Evolutionary conservation across 2,113 vertebrate genomes (phyloP).

Genomic region (Grammomys surdaster): DNA sequence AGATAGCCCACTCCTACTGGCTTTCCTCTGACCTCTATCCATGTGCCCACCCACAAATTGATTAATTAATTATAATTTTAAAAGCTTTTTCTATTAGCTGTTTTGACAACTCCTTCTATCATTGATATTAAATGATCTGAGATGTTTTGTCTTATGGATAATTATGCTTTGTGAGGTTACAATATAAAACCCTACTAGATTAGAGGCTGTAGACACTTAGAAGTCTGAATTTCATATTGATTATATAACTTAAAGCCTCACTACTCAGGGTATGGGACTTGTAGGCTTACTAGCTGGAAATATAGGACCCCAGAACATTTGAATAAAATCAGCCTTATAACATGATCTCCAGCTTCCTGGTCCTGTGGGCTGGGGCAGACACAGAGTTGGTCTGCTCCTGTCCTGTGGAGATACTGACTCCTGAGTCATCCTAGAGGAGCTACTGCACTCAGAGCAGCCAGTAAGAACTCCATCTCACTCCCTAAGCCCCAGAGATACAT

Average conservation of each 20-base stretch:
- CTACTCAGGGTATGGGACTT: not conserved
- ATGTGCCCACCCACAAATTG: no score
- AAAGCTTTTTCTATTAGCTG: no score
- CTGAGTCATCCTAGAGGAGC: no score
- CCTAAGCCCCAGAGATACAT: no score
- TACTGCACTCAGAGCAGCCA: no score
- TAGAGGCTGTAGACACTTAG: not conserved
- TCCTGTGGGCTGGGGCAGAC: no score
- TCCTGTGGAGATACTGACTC: no score
- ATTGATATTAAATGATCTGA: not conserved
- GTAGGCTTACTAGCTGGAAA: constrained; percentile 24
- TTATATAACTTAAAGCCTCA: not conserved
- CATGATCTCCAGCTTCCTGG: no score
- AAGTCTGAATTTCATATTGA: not conserved
- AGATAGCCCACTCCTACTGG: no score
- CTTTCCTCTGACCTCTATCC: not conserved
- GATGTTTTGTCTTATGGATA: not conserved
- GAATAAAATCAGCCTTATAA: not conserved
- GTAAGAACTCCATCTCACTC: no score
- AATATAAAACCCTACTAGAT: not conserved
- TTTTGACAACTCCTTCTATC: not conserved
- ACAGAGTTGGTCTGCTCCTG: no score
- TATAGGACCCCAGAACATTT: not conserved
- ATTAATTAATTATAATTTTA: not conserved
- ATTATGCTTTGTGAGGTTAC: not conserved